Conservation (phyloP, 2,113 vertebrate species). For the Microcebus griseorufus region DNA sequence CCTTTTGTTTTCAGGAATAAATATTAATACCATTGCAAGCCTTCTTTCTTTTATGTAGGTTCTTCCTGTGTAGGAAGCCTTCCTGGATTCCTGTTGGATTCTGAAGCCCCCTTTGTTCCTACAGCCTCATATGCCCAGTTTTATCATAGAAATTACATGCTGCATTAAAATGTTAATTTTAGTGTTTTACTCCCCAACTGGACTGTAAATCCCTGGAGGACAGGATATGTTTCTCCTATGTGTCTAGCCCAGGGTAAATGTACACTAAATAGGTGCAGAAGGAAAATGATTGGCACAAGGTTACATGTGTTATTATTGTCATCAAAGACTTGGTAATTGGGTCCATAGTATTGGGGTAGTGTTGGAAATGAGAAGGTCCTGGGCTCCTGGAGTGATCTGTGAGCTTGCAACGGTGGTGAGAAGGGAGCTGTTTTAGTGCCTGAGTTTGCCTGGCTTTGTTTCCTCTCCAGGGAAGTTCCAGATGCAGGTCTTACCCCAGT, state of each 20-base stretch:
- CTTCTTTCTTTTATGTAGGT: neutral
- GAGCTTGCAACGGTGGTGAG: neutral
- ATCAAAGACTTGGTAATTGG: neutral
- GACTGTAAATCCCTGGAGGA: neutral
- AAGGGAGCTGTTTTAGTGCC: neutral
- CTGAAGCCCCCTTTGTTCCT: neutral
- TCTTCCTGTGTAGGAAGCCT: neutral
- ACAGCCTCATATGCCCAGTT: neutral
- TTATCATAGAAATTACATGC: neutral
- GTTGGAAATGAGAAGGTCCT: neutral
- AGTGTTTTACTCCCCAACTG: conserved; percentile 16
- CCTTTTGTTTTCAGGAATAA: neutral
- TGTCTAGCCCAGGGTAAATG: conserved; percentile 11
- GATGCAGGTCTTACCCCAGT: conserved; percentile 99
- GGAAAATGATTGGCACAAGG: neutral
- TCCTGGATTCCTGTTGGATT: neutral
- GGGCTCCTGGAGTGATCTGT: neutral
- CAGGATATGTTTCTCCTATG: conserved; percentile 6
- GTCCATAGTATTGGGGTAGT: neutral
- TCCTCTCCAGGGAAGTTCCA: conserved; percentile 94
- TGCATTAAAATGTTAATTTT: neutral
- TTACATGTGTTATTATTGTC: conserved; percentile 22
- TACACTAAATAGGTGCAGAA: neutral
- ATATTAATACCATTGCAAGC: neutral
- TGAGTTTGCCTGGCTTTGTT: conserved; percentile 51